A percentile compares a stretch with the other conserved stretches of the same genome.
Evolutionary conservation across 1,140 invertebrate species (phyloP).

Genomic region (Watersipora subatra): DNA sequence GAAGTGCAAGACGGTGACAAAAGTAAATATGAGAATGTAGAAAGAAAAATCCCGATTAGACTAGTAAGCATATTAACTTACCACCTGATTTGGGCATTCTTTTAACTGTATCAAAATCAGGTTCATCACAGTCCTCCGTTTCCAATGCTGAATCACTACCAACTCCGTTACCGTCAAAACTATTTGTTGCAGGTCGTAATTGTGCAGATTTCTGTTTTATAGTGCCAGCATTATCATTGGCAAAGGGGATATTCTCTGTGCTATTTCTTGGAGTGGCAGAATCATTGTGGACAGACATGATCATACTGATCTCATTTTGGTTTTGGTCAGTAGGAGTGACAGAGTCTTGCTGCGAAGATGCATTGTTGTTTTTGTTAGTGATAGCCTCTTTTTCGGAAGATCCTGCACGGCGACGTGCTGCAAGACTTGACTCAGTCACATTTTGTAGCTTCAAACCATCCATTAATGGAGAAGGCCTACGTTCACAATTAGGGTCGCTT

Average conservation of each 20-base stretch:
- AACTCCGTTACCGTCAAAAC: not conserved
- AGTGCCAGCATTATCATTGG: conserved; percentile 94
- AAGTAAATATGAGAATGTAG: no score
- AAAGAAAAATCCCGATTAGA: no score
- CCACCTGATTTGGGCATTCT: not conserved
- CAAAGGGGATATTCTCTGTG: conserved; percentile 62
- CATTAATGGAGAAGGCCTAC: not conserved
- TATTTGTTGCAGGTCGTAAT: conserved; percentile 12
- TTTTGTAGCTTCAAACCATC: not conserved
- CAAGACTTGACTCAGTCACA: conserved; percentile 2
- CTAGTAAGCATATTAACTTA: no score
- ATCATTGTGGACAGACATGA: not conserved
- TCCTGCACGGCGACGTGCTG: not conserved
- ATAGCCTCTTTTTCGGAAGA: not conserved
- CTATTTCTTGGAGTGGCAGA: conserved; percentile 3
- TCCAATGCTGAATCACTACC: not conserved
- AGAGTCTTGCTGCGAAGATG: not conserved
- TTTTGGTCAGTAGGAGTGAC: not conserved
- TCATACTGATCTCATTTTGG: not conserved
- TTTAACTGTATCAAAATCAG: not conserved
- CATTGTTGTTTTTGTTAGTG: conserved; percentile 1
- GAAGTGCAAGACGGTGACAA: no score
- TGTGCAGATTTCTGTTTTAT: conserved; percentile 60
- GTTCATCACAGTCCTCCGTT: not conserved
- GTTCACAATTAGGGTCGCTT: not conserved